Evolutionary conservation across 2,113 vertebrate genomes (phyloP).

Genomic region (Urocynchramus pylzowi): DNA sequence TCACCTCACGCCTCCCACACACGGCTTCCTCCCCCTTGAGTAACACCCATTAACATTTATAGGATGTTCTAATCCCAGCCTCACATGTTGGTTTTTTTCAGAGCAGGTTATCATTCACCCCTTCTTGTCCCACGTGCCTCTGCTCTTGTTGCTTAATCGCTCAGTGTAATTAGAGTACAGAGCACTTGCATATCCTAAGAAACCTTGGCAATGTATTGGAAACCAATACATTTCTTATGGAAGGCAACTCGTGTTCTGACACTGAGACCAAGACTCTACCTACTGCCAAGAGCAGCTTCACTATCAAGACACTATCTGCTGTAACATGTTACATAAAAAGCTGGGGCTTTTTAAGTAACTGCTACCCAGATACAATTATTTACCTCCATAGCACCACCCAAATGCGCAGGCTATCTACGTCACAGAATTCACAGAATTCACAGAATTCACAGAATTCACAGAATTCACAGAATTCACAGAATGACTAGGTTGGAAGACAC

Average conservation of each 20-base stretch:
- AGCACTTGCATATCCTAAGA: not conserved
- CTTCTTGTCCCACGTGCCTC: not conserved
- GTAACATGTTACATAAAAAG: not conserved
- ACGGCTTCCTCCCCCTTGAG: not conserved
- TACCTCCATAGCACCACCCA: not conserved
- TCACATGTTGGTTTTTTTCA: constrained; percentile 20
- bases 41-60: constrained; percentile 48
- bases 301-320: not conserved
- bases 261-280: not conserved
- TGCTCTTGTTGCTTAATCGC: not conserved
- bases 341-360: not conserved
- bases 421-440: not conserved
- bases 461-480: not conserved
- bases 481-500: not conserved
- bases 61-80: constrained; percentile 17
- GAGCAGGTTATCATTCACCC: constrained; percentile 37
- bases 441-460: not conserved
- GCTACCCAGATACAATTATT: not conserved
- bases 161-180: not conserved
- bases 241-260: not conserved
- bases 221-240: not conserved
- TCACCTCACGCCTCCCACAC: not conserved
- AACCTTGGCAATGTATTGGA: not conserved
- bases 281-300: not conserved
- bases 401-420: not conserved